Base-by-base conservation (phyloP, 2,888 invertebrate species). In the Trypoxylon attenuatum region DNA sequence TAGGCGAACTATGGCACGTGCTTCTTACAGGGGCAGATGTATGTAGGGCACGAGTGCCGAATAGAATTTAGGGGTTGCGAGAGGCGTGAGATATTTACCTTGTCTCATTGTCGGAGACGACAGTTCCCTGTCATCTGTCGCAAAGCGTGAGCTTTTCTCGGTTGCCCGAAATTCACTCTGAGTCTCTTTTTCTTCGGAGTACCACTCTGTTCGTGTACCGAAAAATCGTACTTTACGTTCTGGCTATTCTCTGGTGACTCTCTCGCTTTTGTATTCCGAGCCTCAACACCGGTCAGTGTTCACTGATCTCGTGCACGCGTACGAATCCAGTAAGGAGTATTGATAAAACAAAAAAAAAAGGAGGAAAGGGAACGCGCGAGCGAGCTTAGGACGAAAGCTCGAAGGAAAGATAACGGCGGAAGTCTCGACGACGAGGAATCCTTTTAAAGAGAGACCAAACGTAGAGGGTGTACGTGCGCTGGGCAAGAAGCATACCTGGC, bases 381-480 rank as follows among this genome's bases (percentile, higher is more conserved):
- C 39, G n/a, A 49, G 58, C 39, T 25, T 38, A 16, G 16, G 53
- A 22, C 50, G 46, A 51, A 53, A 50, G n/a, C 33, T 56, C 45
- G 54, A 68, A 55, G 52, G 39, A 52, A 61, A 70, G 74, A 65
- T 74, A 74, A 74, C 71, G 66, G 47, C 59, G 62, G 39, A 63
- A 70, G 62, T 54, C 56, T 50, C 65, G 53, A 22, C 58, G 53
- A 53, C 51, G 55, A 49, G 50, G 68, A 72, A 73, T 73, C 73
- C 58, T 72, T 77, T 76, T 72, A 66, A 77, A 73, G 71, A 72
- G 73, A 66, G n/a, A n/a, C 62, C 61, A 69, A 60, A 77, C 71
- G 71, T 77, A 73, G 77, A 76, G 68, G 56, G 47, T 22, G 73
- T 72, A 77, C 77, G 77, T 77, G 77, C 59, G 39, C 47, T 60